Evolutionary conservation across 2,888 invertebrate species (phyloP).

Genomic region (Epistrophella euchroma): DNA sequence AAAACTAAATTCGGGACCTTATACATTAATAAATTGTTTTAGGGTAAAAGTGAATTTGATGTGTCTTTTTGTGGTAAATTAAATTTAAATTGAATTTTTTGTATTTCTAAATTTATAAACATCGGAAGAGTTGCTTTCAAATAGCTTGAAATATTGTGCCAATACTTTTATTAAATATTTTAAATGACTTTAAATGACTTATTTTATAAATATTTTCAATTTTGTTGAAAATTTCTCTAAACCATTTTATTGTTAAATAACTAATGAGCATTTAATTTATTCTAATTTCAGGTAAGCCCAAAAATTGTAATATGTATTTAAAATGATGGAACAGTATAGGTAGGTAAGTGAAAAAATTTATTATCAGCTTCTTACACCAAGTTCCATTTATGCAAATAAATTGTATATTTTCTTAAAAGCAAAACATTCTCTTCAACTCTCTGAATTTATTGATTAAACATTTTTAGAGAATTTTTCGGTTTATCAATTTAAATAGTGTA

Average conservation of each 20-base stretch:
- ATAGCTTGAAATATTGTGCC: neutral
- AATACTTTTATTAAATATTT: neutral
- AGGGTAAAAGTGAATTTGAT: neutral
- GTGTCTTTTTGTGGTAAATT: neutral
- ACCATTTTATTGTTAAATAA: neutral
- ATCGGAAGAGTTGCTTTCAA: neutral
- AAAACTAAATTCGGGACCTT: neutral
- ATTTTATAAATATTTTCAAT: no score
- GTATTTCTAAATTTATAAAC: neutral
- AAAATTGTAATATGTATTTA: neutral
- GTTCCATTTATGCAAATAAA: no score
- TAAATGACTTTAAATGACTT: no score
- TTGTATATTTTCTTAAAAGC: no score
- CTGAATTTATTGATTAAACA: no score
- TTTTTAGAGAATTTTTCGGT: no score
- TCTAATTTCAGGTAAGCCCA: conserved; percentile 3
- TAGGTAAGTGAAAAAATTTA: neutral
- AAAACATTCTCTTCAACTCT: no score
- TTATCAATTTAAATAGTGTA: no score
- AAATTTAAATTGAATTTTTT: neutral
- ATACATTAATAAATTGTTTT: neutral
- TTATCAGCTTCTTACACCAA: no score
- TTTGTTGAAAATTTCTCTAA: no score
- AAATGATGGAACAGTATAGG: neutral
- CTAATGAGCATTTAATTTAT: neutral